These are phyloP conservation scores for Xenops minutus DNA, from an alignment of 2,797 vertebrate species.

Conservation along the genomic window DNA sequence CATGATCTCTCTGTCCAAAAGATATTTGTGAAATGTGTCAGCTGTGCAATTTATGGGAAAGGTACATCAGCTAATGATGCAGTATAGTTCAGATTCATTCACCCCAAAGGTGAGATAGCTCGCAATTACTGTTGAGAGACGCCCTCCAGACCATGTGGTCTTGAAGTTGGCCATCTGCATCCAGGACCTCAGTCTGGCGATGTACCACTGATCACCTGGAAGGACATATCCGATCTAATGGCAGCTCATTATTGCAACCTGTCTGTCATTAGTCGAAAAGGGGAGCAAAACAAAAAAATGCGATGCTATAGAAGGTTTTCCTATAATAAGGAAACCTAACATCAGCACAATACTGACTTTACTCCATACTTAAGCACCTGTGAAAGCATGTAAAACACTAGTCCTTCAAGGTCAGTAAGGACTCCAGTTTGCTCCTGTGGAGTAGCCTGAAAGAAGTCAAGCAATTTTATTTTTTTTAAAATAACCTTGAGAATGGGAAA, in stretches of 20 bases:
- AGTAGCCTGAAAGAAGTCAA: neutral
- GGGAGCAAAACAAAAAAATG: neutral
- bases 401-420: neutral
- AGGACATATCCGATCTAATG: neutral
- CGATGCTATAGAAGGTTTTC: neutral
- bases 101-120: neutral
- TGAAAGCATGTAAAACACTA: neutral
- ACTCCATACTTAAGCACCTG: neutral
- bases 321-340: neutral
- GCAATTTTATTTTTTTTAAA: neutral
- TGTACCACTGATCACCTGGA: neutral
- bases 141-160: accelerated
- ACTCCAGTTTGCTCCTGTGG: neutral
- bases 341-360: neutral
- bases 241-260: neutral
- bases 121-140: neutral
- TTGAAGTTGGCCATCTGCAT: neutral
- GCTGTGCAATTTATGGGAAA: neutral
- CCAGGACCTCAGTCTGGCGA: neutral
- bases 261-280: neutral
- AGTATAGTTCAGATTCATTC: neutral
- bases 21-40: neutral
- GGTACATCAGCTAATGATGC: neutral
- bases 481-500: slow-evolving; percentile 27
- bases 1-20: neutral